Conservation (phyloP, 2,888 invertebrate genomes). For the Romanomermis culicivorax region DNA sequence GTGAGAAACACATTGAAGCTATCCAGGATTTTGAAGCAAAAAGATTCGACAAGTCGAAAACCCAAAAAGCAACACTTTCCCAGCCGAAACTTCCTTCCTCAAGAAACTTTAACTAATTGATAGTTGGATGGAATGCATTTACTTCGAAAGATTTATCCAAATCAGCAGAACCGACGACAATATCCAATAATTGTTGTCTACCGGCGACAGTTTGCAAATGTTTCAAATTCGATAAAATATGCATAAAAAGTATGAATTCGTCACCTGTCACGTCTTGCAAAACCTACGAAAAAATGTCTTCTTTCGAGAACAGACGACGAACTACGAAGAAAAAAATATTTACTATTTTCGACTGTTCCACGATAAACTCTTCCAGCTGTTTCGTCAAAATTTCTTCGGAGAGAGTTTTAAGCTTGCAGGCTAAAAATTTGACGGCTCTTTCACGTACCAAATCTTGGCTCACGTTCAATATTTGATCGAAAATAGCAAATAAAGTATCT, state of each 20-base stretch:
- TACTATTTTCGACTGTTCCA: constrained; percentile 66
- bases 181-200: constrained; percentile 61
- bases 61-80: no score
- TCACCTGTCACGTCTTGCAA: constrained; percentile 57
- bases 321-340: no score
- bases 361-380: constrained; percentile 61
- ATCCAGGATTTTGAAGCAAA: no score
- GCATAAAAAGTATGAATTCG: constrained; percentile 73
- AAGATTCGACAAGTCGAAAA: constrained; percentile 1
- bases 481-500: constrained; percentile 46
- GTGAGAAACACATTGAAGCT: no score
- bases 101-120: no score
- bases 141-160: constrained; percentile 39
- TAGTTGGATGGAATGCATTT: constrained; percentile 11
- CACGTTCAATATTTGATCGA: constrained; percentile 44
- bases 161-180: constrained; percentile 65
- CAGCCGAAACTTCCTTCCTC: no score
- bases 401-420: constrained; percentile 55
- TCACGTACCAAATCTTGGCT: constrained; percentile 55
- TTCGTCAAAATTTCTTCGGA: constrained; percentile 54
- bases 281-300: constrained; percentile 20
- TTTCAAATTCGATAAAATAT: constrained; percentile 55
- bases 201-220: constrained; percentile 58
- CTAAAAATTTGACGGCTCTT: constrained; percentile 62
- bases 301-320: no score